phyloP scores from a whole-genome alignment of 2,888 invertebrate genomes.

The Philaethria dido region DNA sequence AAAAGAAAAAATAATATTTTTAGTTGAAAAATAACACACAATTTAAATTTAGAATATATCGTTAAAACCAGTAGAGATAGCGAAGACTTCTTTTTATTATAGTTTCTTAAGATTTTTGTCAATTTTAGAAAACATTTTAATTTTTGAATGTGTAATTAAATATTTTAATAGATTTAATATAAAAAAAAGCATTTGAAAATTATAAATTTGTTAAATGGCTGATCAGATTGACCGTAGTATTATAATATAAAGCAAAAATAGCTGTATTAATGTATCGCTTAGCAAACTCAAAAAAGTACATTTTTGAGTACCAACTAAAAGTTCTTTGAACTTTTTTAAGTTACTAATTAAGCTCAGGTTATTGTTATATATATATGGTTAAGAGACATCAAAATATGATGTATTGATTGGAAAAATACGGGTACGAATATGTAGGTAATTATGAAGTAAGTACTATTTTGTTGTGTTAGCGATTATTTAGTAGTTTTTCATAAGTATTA shows the following conservation, averaged over 20 bases:
- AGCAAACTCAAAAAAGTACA: background rate
- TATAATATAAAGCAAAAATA: background rate
- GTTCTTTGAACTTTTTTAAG: background rate
- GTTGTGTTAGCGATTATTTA: background rate
- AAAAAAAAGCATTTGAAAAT: background rate
- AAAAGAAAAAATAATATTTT: too few species aligned
- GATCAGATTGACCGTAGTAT: background rate
- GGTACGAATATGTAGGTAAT: slow-evolving; percentile 13
- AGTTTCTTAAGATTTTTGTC: slow-evolving; percentile 5
- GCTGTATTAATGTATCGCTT: too few species aligned
- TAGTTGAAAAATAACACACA: background rate
- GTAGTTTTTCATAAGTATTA: background rate
- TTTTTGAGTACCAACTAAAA: background rate
- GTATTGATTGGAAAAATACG: slow-evolving; percentile 8
- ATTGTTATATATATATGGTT: background rate
- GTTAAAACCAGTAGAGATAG: too few species aligned
- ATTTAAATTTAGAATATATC: too few species aligned
- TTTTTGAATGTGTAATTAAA: background rate
- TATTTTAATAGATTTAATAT: background rate
- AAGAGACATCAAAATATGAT: background rate
- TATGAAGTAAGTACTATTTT: background rate
- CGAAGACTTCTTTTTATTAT: background rate
- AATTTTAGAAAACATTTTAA: slow-evolving; percentile 12
- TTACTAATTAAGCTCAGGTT: background rate
- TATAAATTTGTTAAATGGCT: background rate